phyloP scores from a whole-genome alignment of 1,140 invertebrate genomes.

The Zophobas atratus region DNA sequence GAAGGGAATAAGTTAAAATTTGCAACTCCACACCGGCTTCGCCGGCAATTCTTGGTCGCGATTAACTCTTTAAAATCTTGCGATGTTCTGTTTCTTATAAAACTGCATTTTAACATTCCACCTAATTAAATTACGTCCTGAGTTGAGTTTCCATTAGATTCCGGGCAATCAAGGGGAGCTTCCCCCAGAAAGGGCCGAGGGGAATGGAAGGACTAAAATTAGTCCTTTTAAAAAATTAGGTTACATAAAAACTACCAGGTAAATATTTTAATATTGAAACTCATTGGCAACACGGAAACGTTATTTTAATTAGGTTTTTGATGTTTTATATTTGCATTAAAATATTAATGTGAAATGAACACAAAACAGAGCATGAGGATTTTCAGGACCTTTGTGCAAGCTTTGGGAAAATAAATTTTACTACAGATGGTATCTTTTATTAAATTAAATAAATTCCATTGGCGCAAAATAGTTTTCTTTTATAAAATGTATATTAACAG shows the following conservation, averaged over 20 bases:
- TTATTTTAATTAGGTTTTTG: not conserved
- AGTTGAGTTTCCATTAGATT: conserved; percentile 32
- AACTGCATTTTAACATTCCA: conserved; percentile 22
- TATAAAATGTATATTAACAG: no score
- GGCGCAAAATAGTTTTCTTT: no score
- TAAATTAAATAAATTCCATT: no score
- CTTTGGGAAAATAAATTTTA: no score
- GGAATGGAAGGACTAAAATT: not conserved
- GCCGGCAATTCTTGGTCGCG: conserved; percentile 1
- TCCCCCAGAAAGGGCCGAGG: not conserved
- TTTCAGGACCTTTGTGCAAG: no score
- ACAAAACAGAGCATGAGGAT: no score
- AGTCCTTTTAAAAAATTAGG: no score
- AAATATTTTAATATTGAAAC: not conserved
- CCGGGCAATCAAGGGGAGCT: not conserved
- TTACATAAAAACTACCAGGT: no score
- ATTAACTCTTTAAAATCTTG: conserved; percentile 35
- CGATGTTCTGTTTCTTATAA: conserved; percentile 27
- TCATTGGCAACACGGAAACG: not conserved
- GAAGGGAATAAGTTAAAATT: conserved; percentile 37
- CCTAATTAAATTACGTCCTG: conserved; percentile 29
- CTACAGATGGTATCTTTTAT: no score
- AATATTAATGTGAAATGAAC: no score
- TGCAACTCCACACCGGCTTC: conserved; percentile 22
- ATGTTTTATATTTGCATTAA: no score